Percentiles rank a stretch among this genome's conserved stretches.
Evolutionary conservation across 2,797 vertebrate species (phyloP).

Genomic region (Percopsis omiscomaycus): DNA sequence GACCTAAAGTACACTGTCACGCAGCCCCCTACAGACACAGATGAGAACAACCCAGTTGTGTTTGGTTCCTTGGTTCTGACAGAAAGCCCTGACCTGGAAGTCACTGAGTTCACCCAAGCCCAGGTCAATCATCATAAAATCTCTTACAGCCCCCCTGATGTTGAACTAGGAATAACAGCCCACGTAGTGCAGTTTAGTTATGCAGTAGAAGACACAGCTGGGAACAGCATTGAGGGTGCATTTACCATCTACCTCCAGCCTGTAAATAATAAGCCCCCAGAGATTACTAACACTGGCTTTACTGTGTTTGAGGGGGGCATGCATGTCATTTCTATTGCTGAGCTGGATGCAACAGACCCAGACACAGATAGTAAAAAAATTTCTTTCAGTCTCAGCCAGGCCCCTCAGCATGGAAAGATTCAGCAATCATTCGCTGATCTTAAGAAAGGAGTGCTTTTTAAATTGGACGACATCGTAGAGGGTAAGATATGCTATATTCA

Average conservation of each 20-base stretch:
- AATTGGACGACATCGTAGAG: constrained; percentile 80
- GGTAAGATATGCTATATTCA: constrained; percentile 87
- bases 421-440: constrained; percentile 77
- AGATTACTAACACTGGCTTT: constrained; percentile 93
- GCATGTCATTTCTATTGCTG: constrained; percentile 79
- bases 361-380: constrained; percentile 84
- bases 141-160: constrained; percentile 84
- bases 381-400: constrained; percentile 84
- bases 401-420: constrained; percentile 83
- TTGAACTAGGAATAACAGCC: constrained; percentile 89
- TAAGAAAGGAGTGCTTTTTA: constrained; percentile 78
- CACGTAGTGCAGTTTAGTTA: constrained; percentile 90
- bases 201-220: constrained; percentile 86
- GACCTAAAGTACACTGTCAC: constrained; percentile 88
- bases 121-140: constrained; percentile 97
- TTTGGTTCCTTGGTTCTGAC: constrained; percentile 88
- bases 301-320: constrained; percentile 80
- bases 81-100: constrained; percentile 79
- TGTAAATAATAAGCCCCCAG: constrained; percentile 92
- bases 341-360: constrained; percentile 83
- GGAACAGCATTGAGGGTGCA: constrained; percentile 83
- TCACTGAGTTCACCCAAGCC: constrained; percentile 92
- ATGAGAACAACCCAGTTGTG: constrained; percentile 82
- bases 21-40: constrained; percentile 84
- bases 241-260: constrained; percentile 90